Evolutionary conservation across 2,797 vertebrate species (phyloP), one percentile per base, ranked within the genome.

Genomic region (Harpagifer antarcticus): DNA sequence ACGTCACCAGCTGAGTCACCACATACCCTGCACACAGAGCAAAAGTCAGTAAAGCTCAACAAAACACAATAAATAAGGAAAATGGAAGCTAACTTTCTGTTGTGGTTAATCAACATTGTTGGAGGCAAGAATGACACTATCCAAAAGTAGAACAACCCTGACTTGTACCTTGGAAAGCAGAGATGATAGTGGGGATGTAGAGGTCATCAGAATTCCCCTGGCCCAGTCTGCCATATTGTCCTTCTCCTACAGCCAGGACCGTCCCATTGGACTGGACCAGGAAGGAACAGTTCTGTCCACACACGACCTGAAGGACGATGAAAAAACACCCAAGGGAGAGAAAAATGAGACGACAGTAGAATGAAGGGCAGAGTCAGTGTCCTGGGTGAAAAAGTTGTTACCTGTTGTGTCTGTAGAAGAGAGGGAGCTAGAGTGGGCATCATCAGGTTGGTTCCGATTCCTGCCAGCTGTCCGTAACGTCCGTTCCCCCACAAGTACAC

Each of bases 191-290:
- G 50, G 95, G 95, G 19, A 95, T 87, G 66, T 94, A 95, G 20
- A 96, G 93, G 79, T 96, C 95, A 62, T 96, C 95, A 10, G 95
- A 96, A 85, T 96, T 96, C 61, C 95, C 95, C 81, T 95, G 95
- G 23, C 95, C 95, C 72, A 96, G 91, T 77, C 95, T 86, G 40
- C 95, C 95, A 31, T 96, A 96, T 56, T 96, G 96, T 79, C 95
- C 95, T 89, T 96, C 95, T 37, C 95, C 95, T 17, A 96, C 91
- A 53, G 95, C 95, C 79, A 95, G 81, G 9, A 96, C 95, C 0
- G 93, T 90, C 40, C 95, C 95, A 33, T 94, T 96, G 56, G 94
- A 94, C 86, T 95, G 95, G 58, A 96, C 88, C 83, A 96, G 85
- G 85, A 96, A 96, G 16, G 95, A 95, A 74, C 95, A 96, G 92